Percentiles rank a stretch among this genome's conserved stretches.
Evolutionary conservation across 2,797 vertebrate species (phyloP).

Genomic region (Urophycis tenuis): DNA sequence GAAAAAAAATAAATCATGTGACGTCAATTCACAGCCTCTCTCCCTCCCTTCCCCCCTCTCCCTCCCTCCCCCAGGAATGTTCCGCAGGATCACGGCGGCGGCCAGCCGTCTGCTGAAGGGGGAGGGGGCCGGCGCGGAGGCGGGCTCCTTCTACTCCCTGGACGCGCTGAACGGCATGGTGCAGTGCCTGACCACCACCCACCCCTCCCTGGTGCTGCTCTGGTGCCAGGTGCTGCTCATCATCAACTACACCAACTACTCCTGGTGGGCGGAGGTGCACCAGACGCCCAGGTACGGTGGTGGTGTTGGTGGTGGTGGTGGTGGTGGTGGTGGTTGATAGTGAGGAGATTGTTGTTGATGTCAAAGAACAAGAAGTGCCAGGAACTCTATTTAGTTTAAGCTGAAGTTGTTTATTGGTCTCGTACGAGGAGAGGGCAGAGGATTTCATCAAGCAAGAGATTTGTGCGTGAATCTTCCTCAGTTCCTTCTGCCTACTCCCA

Average conservation of each 20-base stretch:
- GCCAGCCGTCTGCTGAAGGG: slow-evolving; percentile 84
- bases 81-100: slow-evolving; percentile 91
- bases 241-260: slow-evolving; percentile 93
- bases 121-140: slow-evolving; percentile 62
- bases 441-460: no score
- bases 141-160: slow-evolving; percentile 78
- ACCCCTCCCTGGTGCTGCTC: slow-evolving; percentile 91
- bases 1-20: neutral
- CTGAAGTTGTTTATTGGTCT: no score
- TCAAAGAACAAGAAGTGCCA: no score
- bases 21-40: neutral
- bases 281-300: slow-evolving; percentile 82
- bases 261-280: slow-evolving; percentile 96
- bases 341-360: no score
- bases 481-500: no score
- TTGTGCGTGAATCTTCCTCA: no score
- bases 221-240: slow-evolving; percentile 98
- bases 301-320: neutral
- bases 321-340: neutral
- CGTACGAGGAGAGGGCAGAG: no score
- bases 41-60: neutral
- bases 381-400: no score
- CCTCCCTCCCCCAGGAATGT: slow-evolving; percentile 78
- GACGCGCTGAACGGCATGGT: slow-evolving; percentile 81
- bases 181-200: slow-evolving; percentile 87